phyloP scores from a whole-genome alignment of 2,797 vertebrate genomes.

The Spinibarbus caldwelli region DNA sequence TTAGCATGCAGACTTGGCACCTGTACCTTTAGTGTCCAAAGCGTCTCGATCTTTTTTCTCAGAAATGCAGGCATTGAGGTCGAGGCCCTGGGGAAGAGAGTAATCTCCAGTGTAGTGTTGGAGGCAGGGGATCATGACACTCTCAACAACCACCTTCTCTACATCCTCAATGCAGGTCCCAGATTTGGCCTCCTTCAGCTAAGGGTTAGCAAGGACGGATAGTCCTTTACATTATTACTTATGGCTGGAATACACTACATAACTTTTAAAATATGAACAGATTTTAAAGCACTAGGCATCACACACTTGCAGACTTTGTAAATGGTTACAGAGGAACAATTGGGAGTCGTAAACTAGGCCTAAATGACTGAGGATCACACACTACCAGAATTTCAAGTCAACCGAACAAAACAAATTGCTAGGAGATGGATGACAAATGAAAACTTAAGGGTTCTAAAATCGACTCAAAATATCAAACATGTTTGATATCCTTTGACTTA shows the following conservation, averaged over 20 bases:
- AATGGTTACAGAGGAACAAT: background rate
- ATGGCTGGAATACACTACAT: background rate
- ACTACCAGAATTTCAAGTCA: no score
- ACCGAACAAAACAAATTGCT: background rate
- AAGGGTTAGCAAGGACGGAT: slow-evolving; percentile 64
- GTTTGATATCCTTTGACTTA: background rate
- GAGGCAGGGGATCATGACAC: slow-evolving; percentile 75
- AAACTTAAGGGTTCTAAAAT: background rate
- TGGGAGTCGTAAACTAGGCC: background rate
- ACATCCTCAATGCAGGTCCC: slow-evolving; percentile 65
- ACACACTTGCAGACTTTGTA: background rate
- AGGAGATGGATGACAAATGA: background rate
- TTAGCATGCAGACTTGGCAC: slow-evolving; percentile 50
- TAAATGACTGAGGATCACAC: background rate
- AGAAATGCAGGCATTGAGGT: slow-evolving; percentile 74
- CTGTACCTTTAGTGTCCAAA: background rate
- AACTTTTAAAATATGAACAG: background rate
- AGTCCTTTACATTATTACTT: background rate
- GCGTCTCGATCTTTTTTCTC: slow-evolving; percentile 50
- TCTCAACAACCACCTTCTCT: slow-evolving; percentile 60
- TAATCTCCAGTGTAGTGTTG: slow-evolving; percentile 76
- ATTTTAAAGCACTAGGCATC: background rate
- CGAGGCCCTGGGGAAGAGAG: slow-evolving; percentile 68
- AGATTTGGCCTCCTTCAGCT: slow-evolving; percentile 73
- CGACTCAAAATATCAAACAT: background rate